A percentile compares a stretch with the other conserved stretches of the same genome.
Evolutionary conservation across 2,888 invertebrate species (phyloP).

Genomic region (Diadegma fenestrale): DNA sequence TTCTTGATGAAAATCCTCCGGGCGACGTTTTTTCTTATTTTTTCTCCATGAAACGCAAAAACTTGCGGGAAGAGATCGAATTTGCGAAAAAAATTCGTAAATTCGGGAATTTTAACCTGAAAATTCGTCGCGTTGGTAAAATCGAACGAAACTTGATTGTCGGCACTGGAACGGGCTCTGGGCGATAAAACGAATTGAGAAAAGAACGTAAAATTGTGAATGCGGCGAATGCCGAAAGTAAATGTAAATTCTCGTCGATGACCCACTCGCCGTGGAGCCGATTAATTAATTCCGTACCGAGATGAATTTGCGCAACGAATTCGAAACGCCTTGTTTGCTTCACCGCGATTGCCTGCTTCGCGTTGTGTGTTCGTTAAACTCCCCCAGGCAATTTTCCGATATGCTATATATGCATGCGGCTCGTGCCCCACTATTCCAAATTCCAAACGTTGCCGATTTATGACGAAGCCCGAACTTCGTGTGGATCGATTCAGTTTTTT

Average conservation of each 20-base stretch:
- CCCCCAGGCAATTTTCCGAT: constrained; percentile 31
- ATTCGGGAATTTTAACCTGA: not conserved
- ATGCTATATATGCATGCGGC: not conserved
- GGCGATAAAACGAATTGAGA: not conserved
- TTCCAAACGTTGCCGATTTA: not conserved
- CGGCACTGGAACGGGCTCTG: not conserved
- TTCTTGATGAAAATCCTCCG: not conserved
- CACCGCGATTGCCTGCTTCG: constrained; percentile 30
- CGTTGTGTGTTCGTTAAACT: constrained; percentile 40
- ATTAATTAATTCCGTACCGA: constrained; percentile 36
- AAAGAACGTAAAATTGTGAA: constrained; percentile 6
- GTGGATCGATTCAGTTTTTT: not conserved
- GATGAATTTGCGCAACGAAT: constrained; percentile 53
- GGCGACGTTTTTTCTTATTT: not conserved
- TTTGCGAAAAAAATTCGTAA: not conserved
- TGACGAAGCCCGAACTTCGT: not conserved
- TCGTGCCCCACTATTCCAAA: not conserved
- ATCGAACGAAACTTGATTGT: not conserved
- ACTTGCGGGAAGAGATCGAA: not conserved
- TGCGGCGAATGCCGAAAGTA: not conserved
- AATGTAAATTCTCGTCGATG: not conserved
- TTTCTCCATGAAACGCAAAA: not conserved
- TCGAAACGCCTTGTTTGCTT: constrained; percentile 50
- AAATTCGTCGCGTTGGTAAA: not conserved
- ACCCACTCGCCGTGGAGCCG: not conserved